phyloP scores from a whole-genome alignment of 2,888 invertebrate genomes.

The Herminia tarsipennalis region DNA sequence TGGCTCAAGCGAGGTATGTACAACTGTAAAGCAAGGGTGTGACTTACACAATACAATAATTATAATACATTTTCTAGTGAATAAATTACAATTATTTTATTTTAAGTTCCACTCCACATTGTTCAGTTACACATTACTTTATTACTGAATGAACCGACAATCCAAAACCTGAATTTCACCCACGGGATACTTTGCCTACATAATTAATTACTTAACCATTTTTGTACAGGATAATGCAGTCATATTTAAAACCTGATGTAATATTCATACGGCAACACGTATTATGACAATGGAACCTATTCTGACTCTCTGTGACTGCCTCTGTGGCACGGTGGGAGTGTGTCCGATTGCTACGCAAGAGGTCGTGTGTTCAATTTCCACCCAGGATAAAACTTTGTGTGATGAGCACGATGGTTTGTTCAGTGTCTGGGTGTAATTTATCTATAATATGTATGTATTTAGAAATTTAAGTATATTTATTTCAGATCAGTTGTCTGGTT shows the following conservation, averaged over 20 bases:
- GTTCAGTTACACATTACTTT: conserved; percentile 15
- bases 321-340: neutral
- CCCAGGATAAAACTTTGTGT: too few relatives aligned
- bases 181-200: conserved; percentile 42
- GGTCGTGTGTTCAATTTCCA: too few relatives aligned
- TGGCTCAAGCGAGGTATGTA: too few relatives aligned
- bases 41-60: neutral
- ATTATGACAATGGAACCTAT: conserved; percentile 24
- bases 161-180: conserved; percentile 29
- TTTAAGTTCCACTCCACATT: neutral
- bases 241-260: conserved; percentile 41
- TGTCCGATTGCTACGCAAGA: too few relatives aligned
- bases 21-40: too few relatives aligned
- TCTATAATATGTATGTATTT: too few relatives aligned
- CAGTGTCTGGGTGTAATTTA: too few relatives aligned
- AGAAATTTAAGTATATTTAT: too few relatives aligned
- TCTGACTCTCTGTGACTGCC: conserved; percentile 1
- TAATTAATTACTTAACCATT: conserved; percentile 52
- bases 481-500: too few relatives aligned
- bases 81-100: neutral
- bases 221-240: conserved; percentile 51
- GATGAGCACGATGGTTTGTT: too few relatives aligned
- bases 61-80: neutral
- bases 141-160: conserved; percentile 31
- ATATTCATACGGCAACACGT: conserved; percentile 44